Conservation (phyloP, 2,888 invertebrate species). For the Diarsia brunnea region DNA sequence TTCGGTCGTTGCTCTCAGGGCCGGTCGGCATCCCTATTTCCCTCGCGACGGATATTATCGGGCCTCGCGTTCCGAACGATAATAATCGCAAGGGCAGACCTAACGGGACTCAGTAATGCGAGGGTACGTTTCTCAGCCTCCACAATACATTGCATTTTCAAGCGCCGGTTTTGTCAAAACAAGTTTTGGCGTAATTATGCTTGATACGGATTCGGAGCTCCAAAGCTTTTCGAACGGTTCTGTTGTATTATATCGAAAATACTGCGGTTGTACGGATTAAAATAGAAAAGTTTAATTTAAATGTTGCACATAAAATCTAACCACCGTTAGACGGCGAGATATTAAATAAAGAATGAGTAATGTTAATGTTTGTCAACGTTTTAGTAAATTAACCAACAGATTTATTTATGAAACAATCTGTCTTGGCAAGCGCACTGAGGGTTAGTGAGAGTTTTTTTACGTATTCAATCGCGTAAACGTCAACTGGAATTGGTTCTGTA, state of each 20-base stretch:
- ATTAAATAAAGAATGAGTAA: conserved; percentile 25
- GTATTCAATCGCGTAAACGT: background rate
- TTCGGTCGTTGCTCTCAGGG: conserved; percentile 78
- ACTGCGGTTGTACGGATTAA: conserved; percentile 7
- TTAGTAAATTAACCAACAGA: conserved; percentile 39
- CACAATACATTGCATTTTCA: conserved; percentile 70
- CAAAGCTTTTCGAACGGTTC: conserved; percentile 23
- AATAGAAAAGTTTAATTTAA: conserved; percentile 12
- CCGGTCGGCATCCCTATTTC: conserved; percentile 75
- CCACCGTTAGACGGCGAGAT: background rate
- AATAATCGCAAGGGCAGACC: conserved; percentile 81
- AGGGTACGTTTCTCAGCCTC: conserved; percentile 72
- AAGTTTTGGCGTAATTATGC: conserved; percentile 54
- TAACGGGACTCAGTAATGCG: conserved; percentile 78
- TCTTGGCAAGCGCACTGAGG: background rate
- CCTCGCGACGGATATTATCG: conserved; percentile 79
- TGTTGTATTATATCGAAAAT: conserved; percentile 9
- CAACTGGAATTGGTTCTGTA: background rate
- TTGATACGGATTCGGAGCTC: conserved; percentile 33
- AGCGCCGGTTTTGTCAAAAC: conserved; percentile 65
- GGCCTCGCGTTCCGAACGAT: conserved; percentile 74
- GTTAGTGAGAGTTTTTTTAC: background rate
- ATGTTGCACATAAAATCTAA: conserved; percentile 23
- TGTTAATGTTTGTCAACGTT: conserved; percentile 53
- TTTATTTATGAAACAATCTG: background rate